Conservation (phyloP, 2,888 invertebrate genomes). For the Ophion costatus region DNA sequence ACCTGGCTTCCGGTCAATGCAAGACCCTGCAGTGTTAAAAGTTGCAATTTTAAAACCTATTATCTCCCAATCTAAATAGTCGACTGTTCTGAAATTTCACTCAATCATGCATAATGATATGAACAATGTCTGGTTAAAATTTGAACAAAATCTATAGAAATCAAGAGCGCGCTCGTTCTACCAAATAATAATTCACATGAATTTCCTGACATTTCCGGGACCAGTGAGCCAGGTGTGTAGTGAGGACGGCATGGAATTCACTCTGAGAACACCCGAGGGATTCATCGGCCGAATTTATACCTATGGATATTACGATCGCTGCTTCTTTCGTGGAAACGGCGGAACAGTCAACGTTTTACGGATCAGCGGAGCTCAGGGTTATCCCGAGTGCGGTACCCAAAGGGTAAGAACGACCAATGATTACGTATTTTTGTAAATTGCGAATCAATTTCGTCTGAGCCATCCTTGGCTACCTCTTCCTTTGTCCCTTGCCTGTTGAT, state of each 20-base stretch:
- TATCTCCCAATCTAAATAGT: too few relatives aligned
- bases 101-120: too few relatives aligned
- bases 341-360: slow-evolving; percentile 92
- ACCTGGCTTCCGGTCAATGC: too few relatives aligned
- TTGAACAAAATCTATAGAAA: too few relatives aligned
- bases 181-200: background rate
- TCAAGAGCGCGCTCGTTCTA: too few relatives aligned
- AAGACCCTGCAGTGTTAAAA: too few relatives aligned
- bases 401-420: slow-evolving; percentile 84
- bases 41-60: too few relatives aligned
- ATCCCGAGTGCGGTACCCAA: slow-evolving; percentile 96
- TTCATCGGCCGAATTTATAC: slow-evolving; percentile 96
- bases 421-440: background rate
- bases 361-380: slow-evolving; percentile 95
- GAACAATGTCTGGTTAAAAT: too few relatives aligned
- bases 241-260: slow-evolving; percentile 97
- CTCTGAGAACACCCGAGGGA: slow-evolving; percentile 93
- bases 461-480: too few relatives aligned
- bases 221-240: slow-evolving; percentile 95
- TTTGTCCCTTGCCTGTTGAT: too few relatives aligned
- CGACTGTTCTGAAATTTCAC: too few relatives aligned
- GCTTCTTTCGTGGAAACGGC: slow-evolving; percentile 96
- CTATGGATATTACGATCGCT: slow-evolving; percentile 94
- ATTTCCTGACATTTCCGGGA: slow-evolving; percentile 68
- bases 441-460: background rate